Percentiles rank a stretch among this genome's conserved stretches.
phyloP scores from a whole-genome alignment of 2,113 vertebrate genomes.

The Calidris pugnax region DNA sequence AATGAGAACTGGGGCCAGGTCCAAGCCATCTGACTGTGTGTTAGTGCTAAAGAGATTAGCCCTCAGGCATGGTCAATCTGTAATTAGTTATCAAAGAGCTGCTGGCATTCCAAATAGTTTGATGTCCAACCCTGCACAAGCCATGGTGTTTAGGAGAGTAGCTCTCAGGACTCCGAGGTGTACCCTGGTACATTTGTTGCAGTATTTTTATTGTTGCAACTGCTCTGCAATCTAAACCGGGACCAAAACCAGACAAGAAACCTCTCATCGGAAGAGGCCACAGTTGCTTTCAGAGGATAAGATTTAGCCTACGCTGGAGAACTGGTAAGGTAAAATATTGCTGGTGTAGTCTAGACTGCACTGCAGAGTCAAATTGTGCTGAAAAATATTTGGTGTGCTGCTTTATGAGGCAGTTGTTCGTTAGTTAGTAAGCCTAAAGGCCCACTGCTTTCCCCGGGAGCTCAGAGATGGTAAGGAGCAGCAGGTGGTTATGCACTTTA shows the following conservation, averaged over 20 bases:
- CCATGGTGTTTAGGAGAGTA: neutral
- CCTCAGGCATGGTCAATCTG: neutral
- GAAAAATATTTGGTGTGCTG: neutral
- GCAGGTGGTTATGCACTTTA: neutral
- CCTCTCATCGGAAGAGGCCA: neutral
- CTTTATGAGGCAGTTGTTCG: neutral
- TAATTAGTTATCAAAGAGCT: neutral
- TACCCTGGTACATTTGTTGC: neutral
- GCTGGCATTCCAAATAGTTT: neutral
- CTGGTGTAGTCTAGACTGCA: neutral
- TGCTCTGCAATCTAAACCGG: neutral
- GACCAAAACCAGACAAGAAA: neutral
- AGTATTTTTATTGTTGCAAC: neutral
- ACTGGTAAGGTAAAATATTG: neutral
- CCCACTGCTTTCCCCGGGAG: neutral
- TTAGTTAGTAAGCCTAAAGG: neutral
- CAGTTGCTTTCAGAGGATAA: neutral
- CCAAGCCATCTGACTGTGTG: neutral
- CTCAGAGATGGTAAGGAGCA: neutral
- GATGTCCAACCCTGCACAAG: neutral
- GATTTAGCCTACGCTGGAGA: neutral
- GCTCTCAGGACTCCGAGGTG: neutral
- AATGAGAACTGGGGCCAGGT: neutral
- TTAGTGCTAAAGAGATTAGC: neutral
- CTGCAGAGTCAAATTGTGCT: neutral